phyloP scores from a whole-genome alignment of 2,888 invertebrate species.

The Drosophila flavopinicola region DNA sequence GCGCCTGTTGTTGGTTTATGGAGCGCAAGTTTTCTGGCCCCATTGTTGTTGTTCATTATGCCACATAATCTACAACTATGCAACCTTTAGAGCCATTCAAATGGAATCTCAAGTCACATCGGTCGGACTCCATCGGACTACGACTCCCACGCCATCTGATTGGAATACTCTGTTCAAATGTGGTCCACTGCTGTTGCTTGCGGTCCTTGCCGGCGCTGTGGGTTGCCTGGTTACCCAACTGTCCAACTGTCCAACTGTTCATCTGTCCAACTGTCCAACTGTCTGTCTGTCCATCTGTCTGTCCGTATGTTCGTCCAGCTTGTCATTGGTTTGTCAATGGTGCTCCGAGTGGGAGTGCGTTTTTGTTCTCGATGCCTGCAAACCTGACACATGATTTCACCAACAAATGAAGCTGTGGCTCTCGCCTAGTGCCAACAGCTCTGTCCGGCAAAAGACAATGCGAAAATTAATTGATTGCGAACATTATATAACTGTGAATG shows the following conservation, averaged over 20 bases:
- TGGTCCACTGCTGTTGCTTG: conserved; percentile 32
- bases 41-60: conserved; percentile 36
- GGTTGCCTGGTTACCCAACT: conserved; percentile 4
- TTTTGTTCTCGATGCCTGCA: conserved; percentile 23
- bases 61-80: conserved; percentile 9
- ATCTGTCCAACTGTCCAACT: conserved; percentile 3
- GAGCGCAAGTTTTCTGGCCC: conserved; percentile 22
- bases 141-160: conserved; percentile 21
- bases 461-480: conserved; percentile 59
- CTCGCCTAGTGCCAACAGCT: too few relatives aligned
- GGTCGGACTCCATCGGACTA: not conserved
- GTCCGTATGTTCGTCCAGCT: not conserved
- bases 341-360: conserved; percentile 4
- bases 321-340: conserved; percentile 48
- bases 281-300: not conserved
- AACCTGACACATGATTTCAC: conserved; percentile 23
- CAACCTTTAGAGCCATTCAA: conserved; percentile 32
- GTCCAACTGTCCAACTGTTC: conserved; percentile 4
- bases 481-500: conserved; percentile 46
- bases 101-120: conserved; percentile 15
- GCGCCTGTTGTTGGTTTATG: conserved; percentile 30
- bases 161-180: conserved; percentile 30
- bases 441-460: conserved; percentile 40
- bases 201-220: too few relatives aligned
- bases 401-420: conserved; percentile 36